A percentile compares a stretch with the other conserved stretches of the same genome.
These are phyloP conservation scores for Numida meleagris DNA, from an alignment of 2,113 vertebrate species.

Conservation along the genomic window DNA sequence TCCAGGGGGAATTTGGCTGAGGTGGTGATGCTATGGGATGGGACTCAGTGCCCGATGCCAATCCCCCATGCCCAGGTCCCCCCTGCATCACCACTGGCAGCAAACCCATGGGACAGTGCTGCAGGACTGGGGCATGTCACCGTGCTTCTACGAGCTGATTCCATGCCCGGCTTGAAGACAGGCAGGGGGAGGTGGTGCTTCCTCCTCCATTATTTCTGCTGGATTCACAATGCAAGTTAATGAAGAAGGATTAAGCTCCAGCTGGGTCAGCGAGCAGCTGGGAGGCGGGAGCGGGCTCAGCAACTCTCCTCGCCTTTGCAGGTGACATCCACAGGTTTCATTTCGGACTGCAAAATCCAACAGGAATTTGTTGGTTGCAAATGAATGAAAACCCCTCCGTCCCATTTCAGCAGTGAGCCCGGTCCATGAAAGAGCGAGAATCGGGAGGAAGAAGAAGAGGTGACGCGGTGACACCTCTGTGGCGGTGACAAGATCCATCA, in stretches of 20 bases:
- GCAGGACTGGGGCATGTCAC: not conserved
- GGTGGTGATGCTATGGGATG: rapidly evolving
- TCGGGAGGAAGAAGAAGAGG: not conserved
- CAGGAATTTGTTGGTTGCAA: not conserved
- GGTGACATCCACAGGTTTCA: not conserved
- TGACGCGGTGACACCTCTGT: rapidly evolving
- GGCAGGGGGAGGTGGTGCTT: not conserved
- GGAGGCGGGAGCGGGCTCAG: not conserved
- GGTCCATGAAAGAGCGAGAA: rapidly evolving
- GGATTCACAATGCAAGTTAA: not conserved
- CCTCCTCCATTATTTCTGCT: not conserved
- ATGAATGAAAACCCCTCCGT: not conserved
- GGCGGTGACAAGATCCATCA: not conserved
- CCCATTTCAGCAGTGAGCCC: not conserved
- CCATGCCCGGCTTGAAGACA: rapidly evolving
- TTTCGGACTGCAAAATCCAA: not conserved
- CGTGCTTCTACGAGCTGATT: too few relatives aligned
- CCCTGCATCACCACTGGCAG: not conserved
- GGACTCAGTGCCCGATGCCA: rapidly evolving
- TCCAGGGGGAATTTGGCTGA: not conserved
- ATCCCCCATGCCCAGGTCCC: not conserved
- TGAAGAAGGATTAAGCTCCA: not conserved
- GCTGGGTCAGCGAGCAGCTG: rapidly evolving
- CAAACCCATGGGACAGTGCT: not conserved
- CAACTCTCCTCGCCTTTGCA: not conserved